Evolutionary conservation across 2,113 vertebrate genomes (phyloP).

Genomic region (Eonycteris spelaea): DNA sequence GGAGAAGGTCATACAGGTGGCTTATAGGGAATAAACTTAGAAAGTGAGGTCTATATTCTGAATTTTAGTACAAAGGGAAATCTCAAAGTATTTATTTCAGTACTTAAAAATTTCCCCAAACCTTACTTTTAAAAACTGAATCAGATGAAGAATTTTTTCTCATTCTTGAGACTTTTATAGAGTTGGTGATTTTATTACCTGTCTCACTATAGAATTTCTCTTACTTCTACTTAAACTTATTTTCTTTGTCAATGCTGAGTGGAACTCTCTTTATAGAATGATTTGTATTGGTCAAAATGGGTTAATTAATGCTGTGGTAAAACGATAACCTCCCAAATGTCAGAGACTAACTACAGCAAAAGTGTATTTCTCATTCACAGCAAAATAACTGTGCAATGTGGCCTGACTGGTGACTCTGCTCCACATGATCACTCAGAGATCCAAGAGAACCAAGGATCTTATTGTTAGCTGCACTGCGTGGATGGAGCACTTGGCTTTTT

Average conservation of each 20-base stretch:
- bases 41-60: neutral
- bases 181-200: neutral
- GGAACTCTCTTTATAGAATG: neutral
- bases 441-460: neutral
- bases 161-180: neutral
- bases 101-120: neutral
- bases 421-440: neutral
- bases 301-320: neutral
- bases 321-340: neutral
- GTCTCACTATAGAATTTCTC: neutral
- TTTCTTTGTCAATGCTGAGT: neutral
- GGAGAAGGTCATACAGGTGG: neutral
- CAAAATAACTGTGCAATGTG: neutral
- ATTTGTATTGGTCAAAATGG: neutral
- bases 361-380: neutral
- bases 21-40: neutral
- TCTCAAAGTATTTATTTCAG: neutral
- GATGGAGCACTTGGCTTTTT: neutral
- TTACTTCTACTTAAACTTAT: neutral
- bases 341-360: neutral
- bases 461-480: too few relatives aligned
- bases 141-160: neutral
- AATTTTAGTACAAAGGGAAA: neutral
- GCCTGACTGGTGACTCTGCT: neutral
- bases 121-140: slow-evolving; percentile 1